These are phyloP conservation scores for Orthosia gothica DNA, from an alignment of 2,888 invertebrate genomes.

Conservation along the genomic window DNA sequence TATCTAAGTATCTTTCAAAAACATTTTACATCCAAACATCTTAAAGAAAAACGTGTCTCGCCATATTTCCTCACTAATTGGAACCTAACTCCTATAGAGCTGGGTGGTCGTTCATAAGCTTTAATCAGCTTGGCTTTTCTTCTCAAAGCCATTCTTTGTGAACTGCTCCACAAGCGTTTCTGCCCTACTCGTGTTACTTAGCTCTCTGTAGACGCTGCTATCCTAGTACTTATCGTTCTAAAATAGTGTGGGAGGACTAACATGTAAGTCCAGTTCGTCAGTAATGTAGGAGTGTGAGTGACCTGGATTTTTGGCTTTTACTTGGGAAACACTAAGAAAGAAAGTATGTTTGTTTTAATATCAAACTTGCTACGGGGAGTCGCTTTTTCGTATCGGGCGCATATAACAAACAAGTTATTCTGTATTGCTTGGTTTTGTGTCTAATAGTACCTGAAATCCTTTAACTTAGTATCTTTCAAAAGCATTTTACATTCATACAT, in stretches of 20 bases:
- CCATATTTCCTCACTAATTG: slow-evolving; percentile 57
- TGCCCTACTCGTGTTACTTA: slow-evolving; percentile 51
- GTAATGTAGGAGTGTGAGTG: no score
- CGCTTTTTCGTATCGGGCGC: no score
- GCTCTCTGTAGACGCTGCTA: not conserved
- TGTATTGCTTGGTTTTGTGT: not conserved
- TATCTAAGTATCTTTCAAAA: not conserved
- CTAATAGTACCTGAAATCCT: no score
- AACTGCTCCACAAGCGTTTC: slow-evolving; percentile 51
- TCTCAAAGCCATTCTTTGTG: slow-evolving; percentile 55
- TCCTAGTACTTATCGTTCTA: slow-evolving; percentile 34
- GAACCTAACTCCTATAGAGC: slow-evolving; percentile 21
- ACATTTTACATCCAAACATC: not conserved
- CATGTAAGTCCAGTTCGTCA: not conserved
- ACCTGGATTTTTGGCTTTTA: no score
- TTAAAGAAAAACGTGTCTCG: slow-evolving; percentile 12
- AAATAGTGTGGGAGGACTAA: slow-evolving; percentile 37
- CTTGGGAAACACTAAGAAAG: no score
- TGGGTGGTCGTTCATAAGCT: slow-evolving; percentile 48
- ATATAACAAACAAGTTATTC: not conserved
- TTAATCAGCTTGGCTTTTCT: slow-evolving; percentile 62
- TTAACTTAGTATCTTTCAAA: no score
- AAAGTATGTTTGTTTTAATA: no score
- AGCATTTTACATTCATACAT: not conserved
- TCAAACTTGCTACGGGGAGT: no score